Evolutionary conservation across 1,140 invertebrate species (phyloP).

Genomic region (Eriosoma lanigerum): DNA sequence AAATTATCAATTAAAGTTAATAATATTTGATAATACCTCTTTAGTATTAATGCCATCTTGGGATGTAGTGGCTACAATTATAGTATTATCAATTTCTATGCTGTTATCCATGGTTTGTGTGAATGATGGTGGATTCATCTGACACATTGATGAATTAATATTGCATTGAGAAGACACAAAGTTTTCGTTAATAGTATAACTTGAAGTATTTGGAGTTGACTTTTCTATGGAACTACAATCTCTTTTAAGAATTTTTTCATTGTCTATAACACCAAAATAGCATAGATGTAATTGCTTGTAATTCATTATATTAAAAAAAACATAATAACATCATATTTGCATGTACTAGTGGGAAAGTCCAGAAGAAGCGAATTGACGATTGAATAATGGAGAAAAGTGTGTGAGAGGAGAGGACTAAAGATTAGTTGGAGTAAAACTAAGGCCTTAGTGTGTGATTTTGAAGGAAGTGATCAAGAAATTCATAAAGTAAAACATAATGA

Average conservation of each 20-base stretch:
- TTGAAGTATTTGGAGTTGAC: not conserved
- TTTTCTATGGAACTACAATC: not conserved
- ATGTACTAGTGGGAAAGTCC: too few species aligned
- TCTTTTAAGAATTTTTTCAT: not conserved
- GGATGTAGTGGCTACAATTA: constrained; percentile 90
- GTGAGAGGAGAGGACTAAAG: too few species aligned
- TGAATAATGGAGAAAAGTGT: too few species aligned
- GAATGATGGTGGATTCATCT: not conserved
- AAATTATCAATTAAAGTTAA: too few species aligned
- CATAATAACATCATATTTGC: too few species aligned
- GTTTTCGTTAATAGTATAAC: not conserved
- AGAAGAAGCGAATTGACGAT: too few species aligned
- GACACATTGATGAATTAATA: not conserved
- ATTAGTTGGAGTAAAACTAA: too few species aligned
- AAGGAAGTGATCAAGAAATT: too few species aligned
- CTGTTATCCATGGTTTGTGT: not conserved
- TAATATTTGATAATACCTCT: constrained; percentile 64
- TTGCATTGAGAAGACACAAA: not conserved
- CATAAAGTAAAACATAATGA: too few species aligned
- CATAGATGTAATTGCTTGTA: too few species aligned
- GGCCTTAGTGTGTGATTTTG: too few species aligned
- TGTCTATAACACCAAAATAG: constrained; percentile 13
- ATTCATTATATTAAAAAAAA: too few species aligned
- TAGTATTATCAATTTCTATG: constrained; percentile 72
- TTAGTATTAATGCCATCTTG: constrained; percentile 95